Base-by-base conservation (phyloP, 2,888 invertebrate species). In the Germaria angustata region DNA sequence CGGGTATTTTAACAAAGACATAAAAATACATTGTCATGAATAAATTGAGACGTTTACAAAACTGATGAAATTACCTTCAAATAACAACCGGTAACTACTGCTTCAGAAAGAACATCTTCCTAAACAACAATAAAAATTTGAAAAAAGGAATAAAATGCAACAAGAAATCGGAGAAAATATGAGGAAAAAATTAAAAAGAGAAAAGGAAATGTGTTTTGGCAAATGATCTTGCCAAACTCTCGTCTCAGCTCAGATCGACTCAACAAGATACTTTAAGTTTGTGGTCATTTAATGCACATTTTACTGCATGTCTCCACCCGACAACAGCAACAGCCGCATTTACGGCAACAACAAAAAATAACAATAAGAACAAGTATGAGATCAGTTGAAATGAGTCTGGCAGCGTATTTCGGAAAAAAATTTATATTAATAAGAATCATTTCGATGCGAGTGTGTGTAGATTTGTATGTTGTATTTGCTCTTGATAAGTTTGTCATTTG, bases 21-120 rank as follows among this genome's bases (percentile, higher is more conserved):
- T 24, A 59, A 34, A 39, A 41, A 22, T 46, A 22, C 46, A 46
- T 68, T 49, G 59, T 72, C 24, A 53, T 59, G 44, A 53, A 73
- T 61, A 80, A 80, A 80, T 80, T 73, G 68, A 80, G 80, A 68
- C 46, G 73, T 73, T 80, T 68, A 68, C n/a, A 61, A 68, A 80
- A 61, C 73, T 73, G 73, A 68, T 73, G 66, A 73, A 80, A 80
- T 55, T 68, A 51, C 59, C 44, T 53, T 34, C 51, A 68, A 80
- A 80, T 57, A 73, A 73, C 24, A 72, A 36, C 51, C 79, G 68
- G 17, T 44, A 59, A 66, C 44, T 59, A 17, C 66, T 34, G 55
- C 28, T 22, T 17, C 44, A 20, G 20, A 46, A 46, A 20, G 20
- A 46, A 46, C 22, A 46, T 11, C 44, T 41, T 41, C 20, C 2